Conservation (phyloP, 2,113 vertebrate species). For the Callorhinus ursinus region DNA sequence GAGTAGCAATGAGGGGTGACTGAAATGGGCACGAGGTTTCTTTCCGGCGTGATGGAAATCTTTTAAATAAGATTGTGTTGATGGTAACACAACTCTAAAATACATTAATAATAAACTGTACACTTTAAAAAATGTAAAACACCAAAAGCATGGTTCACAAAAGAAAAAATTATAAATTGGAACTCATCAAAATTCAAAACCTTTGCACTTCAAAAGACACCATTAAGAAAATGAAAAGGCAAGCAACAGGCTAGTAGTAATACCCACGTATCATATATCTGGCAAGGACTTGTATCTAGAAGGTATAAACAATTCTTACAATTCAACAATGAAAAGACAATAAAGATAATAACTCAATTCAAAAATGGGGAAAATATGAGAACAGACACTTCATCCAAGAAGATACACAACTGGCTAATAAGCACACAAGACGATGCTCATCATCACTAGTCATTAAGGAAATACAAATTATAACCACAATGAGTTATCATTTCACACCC, state of each 20-base stretch:
- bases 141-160: not conserved
- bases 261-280: not conserved
- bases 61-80: not conserved
- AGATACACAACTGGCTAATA: not conserved
- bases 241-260: not conserved
- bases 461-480: slow-evolving; percentile 18
- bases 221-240: slow-evolving; percentile 17
- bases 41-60: not conserved
- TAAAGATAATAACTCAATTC: not conserved
- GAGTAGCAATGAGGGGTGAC: not conserved
- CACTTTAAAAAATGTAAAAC: not conserved
- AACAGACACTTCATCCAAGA: not conserved
- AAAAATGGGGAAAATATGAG: slow-evolving; percentile 2
- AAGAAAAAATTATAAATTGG: not conserved
- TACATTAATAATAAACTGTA: not conserved
- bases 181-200: not conserved
- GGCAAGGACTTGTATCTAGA: not conserved
- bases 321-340: not conserved
- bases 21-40: not conserved
- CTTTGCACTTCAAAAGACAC: slow-evolving; percentile 45
- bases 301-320: slow-evolving; percentile 41
- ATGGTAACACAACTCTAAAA: not conserved
- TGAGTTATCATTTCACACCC: not conserved
- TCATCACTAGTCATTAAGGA: slow-evolving; percentile 5
- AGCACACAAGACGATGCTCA: not conserved